Conservation (phyloP, 37 sponge, comb jelly and placozoan species). For the Tethya wilhelma region DNA sequence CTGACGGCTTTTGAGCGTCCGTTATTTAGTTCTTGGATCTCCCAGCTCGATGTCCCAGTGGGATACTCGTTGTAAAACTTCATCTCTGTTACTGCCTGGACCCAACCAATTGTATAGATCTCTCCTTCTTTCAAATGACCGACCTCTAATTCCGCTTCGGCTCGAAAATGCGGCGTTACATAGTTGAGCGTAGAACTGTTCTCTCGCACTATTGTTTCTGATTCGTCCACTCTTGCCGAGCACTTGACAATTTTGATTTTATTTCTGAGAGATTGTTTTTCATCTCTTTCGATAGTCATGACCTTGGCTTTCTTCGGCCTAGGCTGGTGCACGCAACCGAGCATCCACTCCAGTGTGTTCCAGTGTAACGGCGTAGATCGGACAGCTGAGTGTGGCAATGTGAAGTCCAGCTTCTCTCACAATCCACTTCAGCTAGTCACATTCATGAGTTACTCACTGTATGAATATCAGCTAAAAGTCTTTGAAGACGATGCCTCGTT, state of each 20-base stretch:
- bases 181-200: constrained; percentile 82
- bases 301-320: constrained; percentile 5
- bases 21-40: constrained; percentile 80
- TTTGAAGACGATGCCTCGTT: background rate
- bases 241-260: constrained; percentile 57
- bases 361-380: background rate
- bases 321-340: constrained; percentile 23
- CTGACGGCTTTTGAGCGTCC: constrained; percentile 68
- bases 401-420: too few species aligned
- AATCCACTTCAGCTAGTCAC: background rate
- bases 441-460: background rate
- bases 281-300: constrained; percentile 63
- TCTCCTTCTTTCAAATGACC: constrained; percentile 73
- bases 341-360: constrained; percentile 12
- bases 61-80: constrained; percentile 84
- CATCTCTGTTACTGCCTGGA: constrained; percentile 89
- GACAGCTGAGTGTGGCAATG: constrained; percentile 16
- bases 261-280: background rate
- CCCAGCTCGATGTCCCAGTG: constrained; percentile 85
- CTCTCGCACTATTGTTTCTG: constrained; percentile 62
- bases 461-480: background rate
- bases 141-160: constrained; percentile 75
- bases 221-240: constrained; percentile 59
- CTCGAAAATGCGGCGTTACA: constrained; percentile 86
- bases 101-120: constrained; percentile 84